Conservation (phyloP, 2,888 invertebrate genomes). For the Sclerodermus sp. region DNA sequence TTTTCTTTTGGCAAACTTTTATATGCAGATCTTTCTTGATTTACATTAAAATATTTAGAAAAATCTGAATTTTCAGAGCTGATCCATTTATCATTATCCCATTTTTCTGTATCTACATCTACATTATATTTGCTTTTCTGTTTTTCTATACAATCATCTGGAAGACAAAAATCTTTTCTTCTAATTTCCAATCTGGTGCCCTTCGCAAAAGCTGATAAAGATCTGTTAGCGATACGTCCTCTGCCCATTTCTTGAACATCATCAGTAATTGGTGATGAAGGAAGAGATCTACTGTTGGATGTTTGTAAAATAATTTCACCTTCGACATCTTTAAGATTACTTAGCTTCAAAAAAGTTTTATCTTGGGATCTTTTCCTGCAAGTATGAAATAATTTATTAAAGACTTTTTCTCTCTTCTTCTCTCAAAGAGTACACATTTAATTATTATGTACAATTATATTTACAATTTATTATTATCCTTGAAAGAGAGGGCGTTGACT, state of each 20-base stretch:
- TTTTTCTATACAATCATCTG: slow-evolving; percentile 21
- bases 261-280: slow-evolving; percentile 21
- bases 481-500: too few relatives aligned
- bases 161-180: slow-evolving; percentile 8
- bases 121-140: slow-evolving; percentile 8
- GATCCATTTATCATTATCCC: not conserved
- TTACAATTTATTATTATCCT: too few relatives aligned
- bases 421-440: too few relatives aligned
- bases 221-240: slow-evolving; percentile 7
- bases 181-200: slow-evolving; percentile 1
- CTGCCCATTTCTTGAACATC: slow-evolving; percentile 3
- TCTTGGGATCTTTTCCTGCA: too few relatives aligned
- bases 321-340: slow-evolving; percentile 7
- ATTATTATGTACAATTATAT: too few relatives aligned
- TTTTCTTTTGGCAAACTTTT: not conserved
- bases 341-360: slow-evolving; percentile 1
- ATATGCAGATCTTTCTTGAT: not conserved
- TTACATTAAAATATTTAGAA: not conserved
- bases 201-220: slow-evolving; percentile 17
- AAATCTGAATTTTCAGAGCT: not conserved
- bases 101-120: not conserved
- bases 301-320: slow-evolving; percentile 20
- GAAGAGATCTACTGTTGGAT: slow-evolving; percentile 22
- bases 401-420: too few relatives aligned
- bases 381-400: too few relatives aligned